These are phyloP conservation scores for Girardinus metallicus DNA, from an alignment of 2,797 vertebrate species.

Conservation along the genomic window DNA sequence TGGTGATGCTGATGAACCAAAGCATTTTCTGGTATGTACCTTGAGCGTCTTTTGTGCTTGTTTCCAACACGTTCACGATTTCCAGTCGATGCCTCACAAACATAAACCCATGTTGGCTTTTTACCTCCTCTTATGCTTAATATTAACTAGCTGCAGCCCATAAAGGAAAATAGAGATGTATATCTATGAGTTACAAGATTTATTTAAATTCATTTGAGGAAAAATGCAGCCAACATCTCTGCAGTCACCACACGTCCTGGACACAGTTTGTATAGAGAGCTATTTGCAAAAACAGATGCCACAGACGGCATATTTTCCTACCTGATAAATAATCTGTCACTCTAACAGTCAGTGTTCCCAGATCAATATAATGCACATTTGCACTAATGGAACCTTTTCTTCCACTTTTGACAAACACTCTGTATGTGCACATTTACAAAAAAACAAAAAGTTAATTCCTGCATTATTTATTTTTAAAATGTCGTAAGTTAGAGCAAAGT, in stretches of 20 bases:
- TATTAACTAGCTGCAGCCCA: neutral
- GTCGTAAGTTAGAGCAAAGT: neutral
- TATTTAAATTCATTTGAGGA: neutral
- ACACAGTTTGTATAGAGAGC: neutral
- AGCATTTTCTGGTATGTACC: slow-evolving; percentile 75
- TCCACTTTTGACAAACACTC: neutral
- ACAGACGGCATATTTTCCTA: neutral
- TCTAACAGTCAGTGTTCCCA: neutral
- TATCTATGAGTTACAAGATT: neutral
- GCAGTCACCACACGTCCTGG: neutral
- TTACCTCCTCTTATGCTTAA: neutral
- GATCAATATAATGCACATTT: neutral
- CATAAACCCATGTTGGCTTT: neutral
- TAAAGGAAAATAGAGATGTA: neutral
- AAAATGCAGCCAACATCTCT: neutral
- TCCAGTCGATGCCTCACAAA: neutral
- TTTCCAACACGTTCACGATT: neutral
- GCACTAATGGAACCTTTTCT: neutral
- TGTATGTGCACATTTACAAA: neutral
- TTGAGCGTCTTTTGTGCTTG: slow-evolving; percentile 12
- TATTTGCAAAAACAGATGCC: neutral
- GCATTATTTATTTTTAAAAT: neutral
- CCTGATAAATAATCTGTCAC: neutral
- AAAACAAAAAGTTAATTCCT: neutral
- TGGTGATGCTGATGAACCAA: slow-evolving; percentile 68